Evolutionary conservation across 2,888 invertebrate genomes (phyloP), one percentile per base, ranked within the genome.

Genomic region (Ommatoiulus sabulosus): DNA sequence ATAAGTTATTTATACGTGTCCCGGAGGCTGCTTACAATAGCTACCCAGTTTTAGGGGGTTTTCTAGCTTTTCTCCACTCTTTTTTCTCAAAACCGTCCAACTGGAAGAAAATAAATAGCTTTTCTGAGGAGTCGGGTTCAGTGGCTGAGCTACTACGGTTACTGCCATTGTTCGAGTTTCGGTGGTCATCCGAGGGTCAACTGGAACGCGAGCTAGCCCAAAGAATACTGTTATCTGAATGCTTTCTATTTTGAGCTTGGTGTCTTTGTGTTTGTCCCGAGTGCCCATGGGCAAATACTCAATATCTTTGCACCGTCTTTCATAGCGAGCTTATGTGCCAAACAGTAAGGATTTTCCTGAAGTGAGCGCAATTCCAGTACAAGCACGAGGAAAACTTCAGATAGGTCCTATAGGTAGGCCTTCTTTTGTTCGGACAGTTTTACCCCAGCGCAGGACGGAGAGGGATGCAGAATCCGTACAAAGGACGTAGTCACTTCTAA

Each of bases 101-200:
- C 24, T 80, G 35, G 80, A 80, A 80, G 86, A 86, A 86, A 44
- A 86, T 46, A 86, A 86, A 86, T 44, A 86, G 86, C 46, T 86
- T 46, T 86, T 86, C 44, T 86, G 85, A 86, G 46, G 86, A 44
- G 10, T 17, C 20, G 48, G 48, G 86, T 86, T 86, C 86, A 86
- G 86, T 86, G 86, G 86, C 86, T 46, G 24, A 20, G 48, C 86
- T 86, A 86, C 86, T 86, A 86, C 86, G 44, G 48, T 86, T 86
- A 86, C 86, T 86, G 86, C 86, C 24, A 86, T 86, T 86, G 86
- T 86, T 86, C 86, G 44, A 10, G 24, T 86, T 44, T 86, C 20
- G 48, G 44, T 86, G 86, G 86, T 86, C 86, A 86, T 86, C 86
- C 44, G 86, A 86, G 86, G 86, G 86, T 86, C 86, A 86, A 86